These are phyloP conservation scores for Periophthalmus modestus DNA, from an alignment of 2,113 vertebrate species.

Conservation along the genomic window DNA sequence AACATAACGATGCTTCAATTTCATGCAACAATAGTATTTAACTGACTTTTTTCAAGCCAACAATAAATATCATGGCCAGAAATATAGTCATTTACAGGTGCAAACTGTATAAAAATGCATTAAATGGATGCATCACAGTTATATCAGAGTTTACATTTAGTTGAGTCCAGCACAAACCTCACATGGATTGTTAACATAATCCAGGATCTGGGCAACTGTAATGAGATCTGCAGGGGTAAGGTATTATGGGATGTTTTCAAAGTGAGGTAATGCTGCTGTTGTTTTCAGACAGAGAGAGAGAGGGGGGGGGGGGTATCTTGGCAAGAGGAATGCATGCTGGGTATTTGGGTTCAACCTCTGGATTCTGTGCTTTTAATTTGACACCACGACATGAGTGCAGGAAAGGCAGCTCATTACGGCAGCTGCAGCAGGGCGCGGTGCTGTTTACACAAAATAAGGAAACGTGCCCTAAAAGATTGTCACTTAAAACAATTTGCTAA, in stretches of 20 bases:
- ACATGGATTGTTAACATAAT: slow-evolving; percentile 24
- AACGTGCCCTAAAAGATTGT: slow-evolving; percentile 4
- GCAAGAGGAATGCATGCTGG: slow-evolving; percentile 26
- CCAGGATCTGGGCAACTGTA: slow-evolving; percentile 38
- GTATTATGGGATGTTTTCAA: slow-evolving; percentile 51
- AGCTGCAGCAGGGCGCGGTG: slow-evolving; percentile 15
- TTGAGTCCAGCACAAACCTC: neutral
- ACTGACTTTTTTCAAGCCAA: neutral
- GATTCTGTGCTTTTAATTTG: slow-evolving; percentile 22
- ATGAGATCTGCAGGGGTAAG: slow-evolving; percentile 47
- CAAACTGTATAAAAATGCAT: neutral
- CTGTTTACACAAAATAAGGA: slow-evolving; percentile 20
- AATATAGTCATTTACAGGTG: neutral
- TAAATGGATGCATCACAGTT: neutral
- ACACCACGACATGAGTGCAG: slow-evolving; percentile 26
- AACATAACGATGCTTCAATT: neutral
- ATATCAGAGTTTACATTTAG: neutral
- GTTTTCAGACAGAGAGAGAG: slow-evolving; percentile 16
- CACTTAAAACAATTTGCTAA: slow-evolving; percentile 6
- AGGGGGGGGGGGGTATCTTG: slow-evolving; percentile 23
- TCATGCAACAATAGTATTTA: neutral
- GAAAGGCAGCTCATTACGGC: slow-evolving; percentile 21
- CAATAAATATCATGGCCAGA: neutral
- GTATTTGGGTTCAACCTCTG: slow-evolving; percentile 24
- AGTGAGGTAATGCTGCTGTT: slow-evolving; percentile 57